Evolutionary conservation across 1,140 invertebrate species (phyloP), one percentile per base, ranked within the genome.

Genomic region (Zaprionus africanus): DNA sequence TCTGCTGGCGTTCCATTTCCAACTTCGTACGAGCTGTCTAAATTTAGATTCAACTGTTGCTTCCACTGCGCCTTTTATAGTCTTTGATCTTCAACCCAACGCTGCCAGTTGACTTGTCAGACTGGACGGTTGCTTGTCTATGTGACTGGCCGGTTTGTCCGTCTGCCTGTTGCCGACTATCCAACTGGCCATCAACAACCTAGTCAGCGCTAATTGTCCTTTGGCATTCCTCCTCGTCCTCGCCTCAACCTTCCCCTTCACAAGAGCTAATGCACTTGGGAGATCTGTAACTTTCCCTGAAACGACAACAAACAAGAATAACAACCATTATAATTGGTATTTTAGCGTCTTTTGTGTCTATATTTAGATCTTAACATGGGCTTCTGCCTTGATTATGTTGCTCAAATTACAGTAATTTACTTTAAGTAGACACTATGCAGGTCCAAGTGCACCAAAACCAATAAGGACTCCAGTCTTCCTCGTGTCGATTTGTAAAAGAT

Each of bases 361-460:
- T 85, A 90, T 90, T 77, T 90, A 90, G 85, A 90, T 36, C 51
- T 58, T 36, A 59, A 69, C 81, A 73, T 81, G 74, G 57, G 49
- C 84, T 73, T 88, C 81, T 68, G 75, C 78, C 68, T 73, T 90
- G 75, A 90, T 90, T 84, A 87, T 81, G 76, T 81, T 84, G 81
- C 81, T 76, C 17, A 88, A 90, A 90, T 90, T 85, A 85, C 79
- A 51, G 85, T 90, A 90, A 90, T 90, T 90, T 90, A 56, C 62
- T 58, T 75, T 85, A 90, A 90, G 85, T 82, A 88, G 80, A 71
- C 84, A 76, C 24, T 65, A 11, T 31, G 31, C 31, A 31, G 7
- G 54, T 53, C 80, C 66, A 22, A 51, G 19, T 76, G 54, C 17
- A 31, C 71, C 53, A 84, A 86, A 66, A 66, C 38, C 63, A 66